These are phyloP conservation scores for Clarias platycephalus DNA, from an alignment of 2,797 vertebrate genomes.

Conservation along the genomic window DNA sequence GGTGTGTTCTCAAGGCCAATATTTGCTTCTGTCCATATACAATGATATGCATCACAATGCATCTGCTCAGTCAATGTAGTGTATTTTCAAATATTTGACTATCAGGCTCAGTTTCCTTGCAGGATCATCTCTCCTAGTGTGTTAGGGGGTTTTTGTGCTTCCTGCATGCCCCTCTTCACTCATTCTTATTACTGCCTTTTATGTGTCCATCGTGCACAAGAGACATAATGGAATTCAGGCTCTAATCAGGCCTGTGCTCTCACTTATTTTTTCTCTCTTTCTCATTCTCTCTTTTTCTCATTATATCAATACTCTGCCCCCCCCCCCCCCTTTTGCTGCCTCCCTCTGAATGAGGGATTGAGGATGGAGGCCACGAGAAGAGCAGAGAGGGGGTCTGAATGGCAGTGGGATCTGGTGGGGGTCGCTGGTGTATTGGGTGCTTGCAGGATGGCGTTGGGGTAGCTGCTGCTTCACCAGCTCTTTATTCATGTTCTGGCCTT, in stretches of 20 bases:
- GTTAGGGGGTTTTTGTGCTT: constrained; percentile 37
- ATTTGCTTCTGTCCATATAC: constrained; percentile 38
- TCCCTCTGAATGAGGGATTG: constrained; percentile 46
- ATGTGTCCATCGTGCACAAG: constrained; percentile 49
- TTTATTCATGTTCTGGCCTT: constrained; percentile 16
- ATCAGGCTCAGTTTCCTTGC: constrained; percentile 30
- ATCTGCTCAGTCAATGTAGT: constrained; percentile 39
- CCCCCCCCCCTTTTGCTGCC: constrained; percentile 21
- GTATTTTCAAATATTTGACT: constrained; percentile 53
- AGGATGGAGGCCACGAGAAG: constrained; percentile 37
- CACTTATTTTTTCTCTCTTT: constrained; percentile 37
- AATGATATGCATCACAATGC: constrained; percentile 46
- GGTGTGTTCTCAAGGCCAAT: constrained; percentile 39
- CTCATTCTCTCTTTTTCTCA: constrained; percentile 45
- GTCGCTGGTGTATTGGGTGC: constrained; percentile 40
- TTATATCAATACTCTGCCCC: constrained; percentile 59
- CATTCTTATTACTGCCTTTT: constrained; percentile 43
- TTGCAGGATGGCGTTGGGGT: not conserved
- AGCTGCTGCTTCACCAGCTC: constrained; percentile 39
- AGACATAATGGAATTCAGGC: constrained; percentile 55
- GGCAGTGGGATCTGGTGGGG: constrained; percentile 38
- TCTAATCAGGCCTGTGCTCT: constrained; percentile 48
- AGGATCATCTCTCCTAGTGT: constrained; percentile 34
- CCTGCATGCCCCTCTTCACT: constrained; percentile 37
- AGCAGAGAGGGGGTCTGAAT: constrained; percentile 42